Evolutionary conservation across 1,140 invertebrate species (phyloP).

Genomic region (Charaxes varanes): DNA sequence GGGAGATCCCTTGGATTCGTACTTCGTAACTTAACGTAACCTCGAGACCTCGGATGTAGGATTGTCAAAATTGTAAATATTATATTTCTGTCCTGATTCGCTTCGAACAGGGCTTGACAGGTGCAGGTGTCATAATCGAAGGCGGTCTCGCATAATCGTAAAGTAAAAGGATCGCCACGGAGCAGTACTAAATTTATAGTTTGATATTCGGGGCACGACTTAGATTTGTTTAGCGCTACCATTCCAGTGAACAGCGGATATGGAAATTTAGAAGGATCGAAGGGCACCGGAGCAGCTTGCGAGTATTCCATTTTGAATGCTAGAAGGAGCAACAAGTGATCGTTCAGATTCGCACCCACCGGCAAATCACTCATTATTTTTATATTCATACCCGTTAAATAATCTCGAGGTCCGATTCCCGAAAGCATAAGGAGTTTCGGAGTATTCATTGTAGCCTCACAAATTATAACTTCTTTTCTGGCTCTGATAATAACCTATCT

Average conservation of each 20-base stretch:
- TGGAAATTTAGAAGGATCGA: conserved; percentile 14
- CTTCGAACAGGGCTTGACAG: conserved; percentile 18
- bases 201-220: conserved; percentile 19
- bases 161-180: conserved; percentile 8
- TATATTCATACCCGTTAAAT: too few species aligned
- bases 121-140: conserved; percentile 14
- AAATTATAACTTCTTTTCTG: too few species aligned
- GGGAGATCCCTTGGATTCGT: conserved; percentile 75
- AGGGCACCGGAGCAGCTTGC: not conserved
- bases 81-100: conserved; percentile 13
- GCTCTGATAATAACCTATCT: too few species aligned
- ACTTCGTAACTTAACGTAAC: conserved; percentile 64
- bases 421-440: too few species aligned
- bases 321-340: too few species aligned
- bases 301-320: conserved; percentile 20
- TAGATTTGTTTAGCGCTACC: conserved; percentile 7
- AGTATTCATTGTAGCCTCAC: too few species aligned
- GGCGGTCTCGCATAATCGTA: conserved; percentile 14
- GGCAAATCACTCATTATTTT: too few species aligned
- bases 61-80: conserved; percentile 1
- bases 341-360: too few species aligned
- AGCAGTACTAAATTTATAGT: conserved; percentile 13
- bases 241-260: conserved; percentile 14
- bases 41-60: conserved; percentile 72
- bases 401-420: too few species aligned